Evolutionary conservation across 2,797 vertebrate species (phyloP).

Genomic region (Danio kyathit): DNA sequence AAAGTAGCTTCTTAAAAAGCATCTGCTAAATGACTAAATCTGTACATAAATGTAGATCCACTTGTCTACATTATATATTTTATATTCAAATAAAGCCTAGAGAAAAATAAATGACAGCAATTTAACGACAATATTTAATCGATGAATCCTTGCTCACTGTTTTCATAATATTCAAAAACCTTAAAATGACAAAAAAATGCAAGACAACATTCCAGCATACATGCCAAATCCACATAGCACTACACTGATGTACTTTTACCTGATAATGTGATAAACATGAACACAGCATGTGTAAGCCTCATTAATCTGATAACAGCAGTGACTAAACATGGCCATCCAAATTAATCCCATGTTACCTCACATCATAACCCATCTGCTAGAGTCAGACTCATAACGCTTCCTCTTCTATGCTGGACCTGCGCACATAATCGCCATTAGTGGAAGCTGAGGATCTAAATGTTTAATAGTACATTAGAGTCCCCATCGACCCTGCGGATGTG

Average conservation of each 20-base stretch:
- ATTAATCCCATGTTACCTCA: constrained; percentile 41
- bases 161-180: background rate
- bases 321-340: constrained; percentile 41
- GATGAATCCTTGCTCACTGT: background rate
- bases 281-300: constrained; percentile 29
- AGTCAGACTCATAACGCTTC: constrained; percentile 23
- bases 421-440: constrained; percentile 42
- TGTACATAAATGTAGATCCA: too few species aligned
- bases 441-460: constrained; percentile 55
- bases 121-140: background rate
- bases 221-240: constrained; percentile 11
- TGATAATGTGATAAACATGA: constrained; percentile 21
- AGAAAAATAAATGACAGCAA: background rate
- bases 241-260: constrained; percentile 27
- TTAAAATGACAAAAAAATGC: background rate
- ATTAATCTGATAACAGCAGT: constrained; percentile 47
- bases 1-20: too few species aligned
- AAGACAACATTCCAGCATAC: background rate
- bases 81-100: too few species aligned
- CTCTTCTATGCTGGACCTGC: constrained; percentile 44
- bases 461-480: constrained; percentile 59
- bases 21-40: too few species aligned
- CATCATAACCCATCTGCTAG: constrained; percentile 41
- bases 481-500: constrained; percentile 32
- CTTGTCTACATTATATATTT: too few species aligned